Conservation (phyloP, 2,113 vertebrate genomes). For the Corvus cornix region DNA sequence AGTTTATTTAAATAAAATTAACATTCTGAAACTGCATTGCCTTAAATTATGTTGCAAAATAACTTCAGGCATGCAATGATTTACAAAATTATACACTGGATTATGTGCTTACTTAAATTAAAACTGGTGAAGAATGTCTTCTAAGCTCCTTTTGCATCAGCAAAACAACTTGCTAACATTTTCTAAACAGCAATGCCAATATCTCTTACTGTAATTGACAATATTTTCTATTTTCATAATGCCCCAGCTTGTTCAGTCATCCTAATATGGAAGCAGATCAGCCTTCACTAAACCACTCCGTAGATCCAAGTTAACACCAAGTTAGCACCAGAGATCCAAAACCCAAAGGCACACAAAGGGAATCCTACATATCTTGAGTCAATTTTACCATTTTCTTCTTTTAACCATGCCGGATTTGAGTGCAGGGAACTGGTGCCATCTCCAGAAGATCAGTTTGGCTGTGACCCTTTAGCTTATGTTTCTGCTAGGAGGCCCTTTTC, state of each 20-base stretch:
- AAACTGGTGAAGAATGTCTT: conserved; percentile 27
- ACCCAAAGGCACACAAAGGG: background rate
- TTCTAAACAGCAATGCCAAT: background rate
- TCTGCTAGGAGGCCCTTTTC: background rate
- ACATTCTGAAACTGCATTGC: background rate
- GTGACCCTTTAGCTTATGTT: background rate
- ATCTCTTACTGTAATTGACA: background rate
- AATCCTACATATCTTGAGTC: background rate
- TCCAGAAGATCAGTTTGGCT: background rate
- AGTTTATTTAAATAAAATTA: conserved; percentile 42
- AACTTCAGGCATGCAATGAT: conserved; percentile 44
- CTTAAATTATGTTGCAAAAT: conserved; percentile 41
- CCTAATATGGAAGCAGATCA: background rate
- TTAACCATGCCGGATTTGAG: background rate
- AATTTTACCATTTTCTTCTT: background rate
- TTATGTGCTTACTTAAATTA: conserved; percentile 56
- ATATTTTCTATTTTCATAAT: conserved; percentile 3
- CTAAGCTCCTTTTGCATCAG: conserved; percentile 23
- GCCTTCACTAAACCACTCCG: background rate
- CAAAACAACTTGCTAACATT: conserved; percentile 8
- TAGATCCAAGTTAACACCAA: background rate
- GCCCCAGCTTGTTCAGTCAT: background rate
- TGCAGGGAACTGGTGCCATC: rapidly evolving
- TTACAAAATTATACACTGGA: conserved; percentile 45
- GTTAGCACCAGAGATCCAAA: background rate